Evolutionary conservation across 2,113 vertebrate species (phyloP).

Genomic region (Hemiscyllium ocellatum): DNA sequence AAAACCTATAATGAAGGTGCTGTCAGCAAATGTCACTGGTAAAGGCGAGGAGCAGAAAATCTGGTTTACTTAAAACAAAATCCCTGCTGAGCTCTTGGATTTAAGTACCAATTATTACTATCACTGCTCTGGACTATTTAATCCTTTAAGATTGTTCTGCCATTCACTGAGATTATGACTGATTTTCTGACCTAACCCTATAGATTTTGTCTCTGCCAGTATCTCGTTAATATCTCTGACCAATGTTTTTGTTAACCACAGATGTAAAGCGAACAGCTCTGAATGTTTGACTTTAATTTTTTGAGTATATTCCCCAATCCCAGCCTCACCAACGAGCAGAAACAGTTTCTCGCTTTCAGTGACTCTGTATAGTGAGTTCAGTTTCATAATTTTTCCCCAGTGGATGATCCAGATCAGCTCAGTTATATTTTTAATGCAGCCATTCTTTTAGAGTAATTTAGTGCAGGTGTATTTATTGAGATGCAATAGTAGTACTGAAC

Average conservation of each 20-base stretch:
- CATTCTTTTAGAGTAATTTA: not conserved
- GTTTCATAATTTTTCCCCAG: not conserved
- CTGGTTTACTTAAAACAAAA: not conserved
- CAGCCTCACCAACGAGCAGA: not conserved
- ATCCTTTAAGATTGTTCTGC: no score
- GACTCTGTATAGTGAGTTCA: not conserved
- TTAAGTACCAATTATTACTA: not conserved
- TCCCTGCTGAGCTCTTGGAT: not conserved
- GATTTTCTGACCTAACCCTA: not conserved
- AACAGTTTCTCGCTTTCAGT: not conserved
- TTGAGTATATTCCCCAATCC: not conserved
- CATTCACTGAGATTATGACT: not conserved
- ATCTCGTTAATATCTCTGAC: not conserved
- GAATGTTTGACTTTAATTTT: not conserved
- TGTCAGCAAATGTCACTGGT: not conserved
- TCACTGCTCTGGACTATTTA: not conserved
- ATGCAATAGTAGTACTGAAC: no score
- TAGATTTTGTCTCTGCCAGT: no score
- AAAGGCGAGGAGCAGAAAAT: not conserved
- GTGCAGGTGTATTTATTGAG: not conserved
- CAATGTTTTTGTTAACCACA: not conserved
- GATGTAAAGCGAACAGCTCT: not conserved
- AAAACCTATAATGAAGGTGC: not conserved
- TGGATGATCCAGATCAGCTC: not conserved
- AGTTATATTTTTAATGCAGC: not conserved